A percentile compares a stretch with the other conserved stretches of the same genome.
These are phyloP conservation scores for Pagrus major DNA, from an alignment of 2,113 vertebrate genomes.

Conservation along the genomic window DNA sequence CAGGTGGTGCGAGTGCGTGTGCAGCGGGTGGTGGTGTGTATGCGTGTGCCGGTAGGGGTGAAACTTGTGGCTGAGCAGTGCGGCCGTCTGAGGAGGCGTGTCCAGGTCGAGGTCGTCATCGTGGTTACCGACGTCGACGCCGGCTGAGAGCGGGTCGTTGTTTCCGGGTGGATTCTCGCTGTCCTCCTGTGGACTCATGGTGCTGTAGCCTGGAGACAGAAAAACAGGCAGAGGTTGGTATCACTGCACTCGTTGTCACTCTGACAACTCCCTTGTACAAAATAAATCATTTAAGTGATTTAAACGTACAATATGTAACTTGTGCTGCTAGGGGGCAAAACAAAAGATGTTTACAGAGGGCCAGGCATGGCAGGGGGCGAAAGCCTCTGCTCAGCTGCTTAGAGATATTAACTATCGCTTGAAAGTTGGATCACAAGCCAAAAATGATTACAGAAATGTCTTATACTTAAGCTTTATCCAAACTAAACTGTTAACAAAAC, in stretches of 20 bases:
- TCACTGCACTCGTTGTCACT: background rate
- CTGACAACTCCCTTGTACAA: too few relatives aligned
- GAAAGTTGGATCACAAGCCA: background rate
- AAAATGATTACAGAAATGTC: background rate
- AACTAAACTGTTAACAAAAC: too few relatives aligned
- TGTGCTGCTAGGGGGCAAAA: too few relatives aligned
- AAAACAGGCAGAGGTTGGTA: background rate
- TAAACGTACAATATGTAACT: too few relatives aligned
- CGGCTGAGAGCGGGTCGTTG: conserved; percentile 93
- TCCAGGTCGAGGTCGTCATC: conserved; percentile 97
- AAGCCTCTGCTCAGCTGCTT: too few relatives aligned
- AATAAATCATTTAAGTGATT: too few relatives aligned
- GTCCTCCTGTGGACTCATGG: conserved; percentile 99
- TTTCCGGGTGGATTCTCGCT: conserved; percentile 97
- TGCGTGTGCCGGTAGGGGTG: conserved; percentile 92
- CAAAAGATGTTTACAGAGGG: too few relatives aligned
- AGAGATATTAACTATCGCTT: too few relatives aligned
- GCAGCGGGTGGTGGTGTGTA: conserved; percentile 89
- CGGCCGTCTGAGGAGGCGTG: conserved; percentile 94
- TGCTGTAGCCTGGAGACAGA: conserved; percentile 92
- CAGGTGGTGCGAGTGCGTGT: conserved; percentile 92
- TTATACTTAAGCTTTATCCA: too few relatives aligned
- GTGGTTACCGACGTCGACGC: conserved; percentile 94
- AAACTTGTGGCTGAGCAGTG: conserved; percentile 96
- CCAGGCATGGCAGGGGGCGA: too few relatives aligned